Percentiles rank a stretch among this genome's conserved stretches.
Evolutionary conservation across 2,888 invertebrate species (phyloP).

Genomic region (Tetragonula carbonaria): DNA sequence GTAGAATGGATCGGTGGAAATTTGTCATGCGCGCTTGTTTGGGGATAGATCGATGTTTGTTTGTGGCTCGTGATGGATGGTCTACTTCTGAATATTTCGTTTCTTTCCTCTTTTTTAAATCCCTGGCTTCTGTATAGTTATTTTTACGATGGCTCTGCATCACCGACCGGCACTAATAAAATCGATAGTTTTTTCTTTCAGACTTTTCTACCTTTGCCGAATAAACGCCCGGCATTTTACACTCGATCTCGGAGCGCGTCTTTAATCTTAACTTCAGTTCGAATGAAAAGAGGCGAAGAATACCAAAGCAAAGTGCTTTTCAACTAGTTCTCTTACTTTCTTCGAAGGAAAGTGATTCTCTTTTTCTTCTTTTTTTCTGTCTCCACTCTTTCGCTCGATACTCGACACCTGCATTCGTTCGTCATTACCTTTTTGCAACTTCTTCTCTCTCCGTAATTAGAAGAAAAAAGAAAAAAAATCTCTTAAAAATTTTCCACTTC

Average conservation of each 20-base stretch:
- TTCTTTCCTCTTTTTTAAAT: not conserved
- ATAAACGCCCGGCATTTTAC: not conserved
- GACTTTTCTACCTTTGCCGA: not conserved
- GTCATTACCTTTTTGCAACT: not conserved
- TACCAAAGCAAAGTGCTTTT: not conserved
- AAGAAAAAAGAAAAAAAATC: not conserved
- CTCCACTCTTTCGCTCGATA: not conserved
- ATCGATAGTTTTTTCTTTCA: not conserved
- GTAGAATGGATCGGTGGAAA: slow-evolving; percentile 20
- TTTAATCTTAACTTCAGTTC: not conserved
- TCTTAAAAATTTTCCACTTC: not conserved
- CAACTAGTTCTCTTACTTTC: not conserved
- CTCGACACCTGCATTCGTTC: not conserved
- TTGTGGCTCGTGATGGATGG: slow-evolving; percentile 31
- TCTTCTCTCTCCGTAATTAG: not conserved
- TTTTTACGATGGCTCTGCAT: not conserved
- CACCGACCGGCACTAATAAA: not conserved
- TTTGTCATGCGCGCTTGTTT: slow-evolving; percentile 12
- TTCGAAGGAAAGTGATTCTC: not conserved
- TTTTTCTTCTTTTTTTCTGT: too few species aligned
- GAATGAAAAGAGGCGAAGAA: not conserved
- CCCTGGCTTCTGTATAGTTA: not conserved
- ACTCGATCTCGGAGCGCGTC: not conserved
- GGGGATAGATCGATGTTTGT: slow-evolving; percentile 31
- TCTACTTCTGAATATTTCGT: not conserved